A percentile compares a stretch with the other conserved stretches of the same genome.
These are phyloP conservation scores for Musca vetustissima DNA, from an alignment of 1,140 invertebrate species.

Conservation along the genomic window DNA sequence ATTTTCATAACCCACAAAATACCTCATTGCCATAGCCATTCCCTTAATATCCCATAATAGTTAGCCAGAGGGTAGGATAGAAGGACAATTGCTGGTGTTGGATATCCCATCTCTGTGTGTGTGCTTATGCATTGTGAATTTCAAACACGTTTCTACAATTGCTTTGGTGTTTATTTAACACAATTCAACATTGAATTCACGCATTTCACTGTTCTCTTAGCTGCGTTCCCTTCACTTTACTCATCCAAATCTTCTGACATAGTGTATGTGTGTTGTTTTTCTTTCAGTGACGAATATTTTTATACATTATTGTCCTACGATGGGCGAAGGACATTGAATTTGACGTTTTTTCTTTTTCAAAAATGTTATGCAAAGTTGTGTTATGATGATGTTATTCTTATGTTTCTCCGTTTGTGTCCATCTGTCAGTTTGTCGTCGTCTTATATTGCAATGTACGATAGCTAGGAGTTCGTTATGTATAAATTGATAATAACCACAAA, in stretches of 20 bases:
- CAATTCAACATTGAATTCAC: background rate
- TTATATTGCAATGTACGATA: background rate
- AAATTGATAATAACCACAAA: background rate
- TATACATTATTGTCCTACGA: background rate
- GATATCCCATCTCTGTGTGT: background rate
- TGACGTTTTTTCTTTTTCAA: background rate
- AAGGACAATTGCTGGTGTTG: background rate
- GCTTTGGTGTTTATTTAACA: background rate
- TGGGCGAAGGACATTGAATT: background rate
- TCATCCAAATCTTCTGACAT: no score
- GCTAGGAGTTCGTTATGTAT: background rate
- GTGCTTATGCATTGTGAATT: background rate
- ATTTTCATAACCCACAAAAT: conserved; percentile 4
- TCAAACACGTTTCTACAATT: conserved; percentile 14
- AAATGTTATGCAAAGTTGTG: no score
- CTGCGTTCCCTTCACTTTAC: no score
- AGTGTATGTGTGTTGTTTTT: no score
- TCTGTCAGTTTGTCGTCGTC: background rate
- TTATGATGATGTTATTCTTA: background rate
- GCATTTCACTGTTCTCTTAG: no score
- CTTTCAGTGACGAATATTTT: background rate
- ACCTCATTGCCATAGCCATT: background rate
- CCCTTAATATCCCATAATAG: background rate
- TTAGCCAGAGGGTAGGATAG: background rate
- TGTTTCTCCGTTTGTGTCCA: background rate